Percentiles rank a stretch among this genome's conserved stretches.
Evolutionary conservation across 2,797 vertebrate genomes (phyloP).

Genomic region (Adelosebastes latens): DNA sequence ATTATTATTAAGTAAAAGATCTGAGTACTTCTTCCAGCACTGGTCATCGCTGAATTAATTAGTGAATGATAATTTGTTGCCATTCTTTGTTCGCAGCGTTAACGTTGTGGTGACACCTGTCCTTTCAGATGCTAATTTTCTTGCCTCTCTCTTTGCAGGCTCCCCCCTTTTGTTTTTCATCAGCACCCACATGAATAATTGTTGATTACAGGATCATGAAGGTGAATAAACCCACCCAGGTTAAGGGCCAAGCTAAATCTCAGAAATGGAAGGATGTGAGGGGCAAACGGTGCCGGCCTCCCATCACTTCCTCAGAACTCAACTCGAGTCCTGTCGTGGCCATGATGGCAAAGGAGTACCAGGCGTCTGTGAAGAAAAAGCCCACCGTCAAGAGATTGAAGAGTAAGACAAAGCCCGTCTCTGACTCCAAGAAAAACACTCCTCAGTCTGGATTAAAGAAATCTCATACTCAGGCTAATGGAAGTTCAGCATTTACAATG

Average conservation of each 20-base stretch:
- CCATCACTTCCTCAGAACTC: constrained; percentile 42
- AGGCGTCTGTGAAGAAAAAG: constrained; percentile 67
- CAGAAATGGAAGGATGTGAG: constrained; percentile 77
- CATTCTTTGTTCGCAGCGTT: not conserved
- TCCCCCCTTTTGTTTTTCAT: constrained; percentile 1
- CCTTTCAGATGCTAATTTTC: not conserved
- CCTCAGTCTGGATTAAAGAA: constrained; percentile 30
- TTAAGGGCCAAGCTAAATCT: constrained; percentile 52
- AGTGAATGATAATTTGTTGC: not conserved
- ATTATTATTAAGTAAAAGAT: not conserved
- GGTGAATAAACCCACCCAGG: constrained; percentile 71
- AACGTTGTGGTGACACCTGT: not conserved
- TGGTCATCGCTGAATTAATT: not conserved
- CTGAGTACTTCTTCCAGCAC: not conserved
- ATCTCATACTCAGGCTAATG: constrained; percentile 68
- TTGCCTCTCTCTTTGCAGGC: constrained; percentile 20
- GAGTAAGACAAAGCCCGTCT: constrained; percentile 60
- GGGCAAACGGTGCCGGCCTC: constrained; percentile 62
- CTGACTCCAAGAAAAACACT: constrained; percentile 32
- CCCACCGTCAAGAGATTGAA: constrained; percentile 77
- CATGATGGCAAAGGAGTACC: constrained; percentile 61
- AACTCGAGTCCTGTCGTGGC: constrained; percentile 60
- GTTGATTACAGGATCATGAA: constrained; percentile 75
- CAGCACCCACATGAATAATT: not conserved
- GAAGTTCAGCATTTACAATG: constrained; percentile 44